A percentile compares a stretch with the other conserved stretches of the same genome.
Evolutionary conservation across 2,888 invertebrate genomes (phyloP).

Genomic region (Drosophila melanosoma): DNA sequence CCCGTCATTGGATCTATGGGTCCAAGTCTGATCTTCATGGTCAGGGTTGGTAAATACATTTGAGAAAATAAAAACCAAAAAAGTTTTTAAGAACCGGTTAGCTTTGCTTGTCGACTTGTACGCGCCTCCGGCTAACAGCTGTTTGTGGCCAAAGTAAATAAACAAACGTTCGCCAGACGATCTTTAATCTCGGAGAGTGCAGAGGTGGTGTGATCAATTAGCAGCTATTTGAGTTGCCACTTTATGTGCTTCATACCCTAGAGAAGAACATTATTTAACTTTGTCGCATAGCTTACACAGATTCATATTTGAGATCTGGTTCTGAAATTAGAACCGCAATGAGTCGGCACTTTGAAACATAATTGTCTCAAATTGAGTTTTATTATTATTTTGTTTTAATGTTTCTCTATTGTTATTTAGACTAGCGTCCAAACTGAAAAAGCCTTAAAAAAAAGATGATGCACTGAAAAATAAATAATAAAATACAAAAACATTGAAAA

Average conservation of each 20-base stretch:
- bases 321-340: background rate
- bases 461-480: background rate
- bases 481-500: background rate
- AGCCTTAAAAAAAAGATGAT: no score
- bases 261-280: background rate
- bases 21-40: conserved; percentile 57
- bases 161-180: conserved; percentile 26
- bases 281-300: background rate
- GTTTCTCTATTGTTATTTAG: background rate
- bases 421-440: background rate
- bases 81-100: conserved; percentile 47
- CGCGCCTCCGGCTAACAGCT: conserved; percentile 33
- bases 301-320: background rate
- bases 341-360: background rate
- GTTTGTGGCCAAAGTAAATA: conserved; percentile 43
- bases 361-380: background rate
- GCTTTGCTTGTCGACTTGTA: conserved; percentile 20
- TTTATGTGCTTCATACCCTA: background rate
- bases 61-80: conserved; percentile 2
- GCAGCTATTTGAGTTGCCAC: conserved; percentile 9
- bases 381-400: background rate
- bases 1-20: conserved; percentile 3
- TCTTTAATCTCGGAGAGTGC: conserved; percentile 15
- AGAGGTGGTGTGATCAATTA: conserved; percentile 27
- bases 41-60: conserved; percentile 52